Conservation (phyloP, 2,888 invertebrate species). For the Drosophila kambysellisi region DNA sequence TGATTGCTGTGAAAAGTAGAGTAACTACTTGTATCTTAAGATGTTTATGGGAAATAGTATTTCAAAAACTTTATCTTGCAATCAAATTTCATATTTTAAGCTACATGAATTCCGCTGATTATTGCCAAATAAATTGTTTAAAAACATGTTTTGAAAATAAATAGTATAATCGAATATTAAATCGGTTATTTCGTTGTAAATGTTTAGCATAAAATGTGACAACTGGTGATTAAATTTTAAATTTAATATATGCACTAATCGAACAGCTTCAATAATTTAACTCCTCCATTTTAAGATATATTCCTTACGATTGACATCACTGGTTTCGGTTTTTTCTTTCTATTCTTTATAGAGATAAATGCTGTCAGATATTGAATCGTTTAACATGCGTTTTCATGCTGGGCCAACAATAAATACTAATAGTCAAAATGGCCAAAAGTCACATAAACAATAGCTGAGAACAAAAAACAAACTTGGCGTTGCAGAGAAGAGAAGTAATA, state of each 20-base stretch:
- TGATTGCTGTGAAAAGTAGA: conserved; percentile 23
- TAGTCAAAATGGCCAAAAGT: conserved; percentile 56
- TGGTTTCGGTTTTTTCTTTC: background rate
- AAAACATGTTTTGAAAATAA: background rate
- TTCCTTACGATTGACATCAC: background rate
- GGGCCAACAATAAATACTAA: conserved; percentile 66
- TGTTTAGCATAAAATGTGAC: background rate
- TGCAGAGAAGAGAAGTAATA: conserved; percentile 55
- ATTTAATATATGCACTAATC: background rate
- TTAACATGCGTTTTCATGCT: conserved; percentile 33
- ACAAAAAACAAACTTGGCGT: conserved; percentile 56
- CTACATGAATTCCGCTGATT: background rate
- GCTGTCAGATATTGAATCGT: conserved; percentile 39
- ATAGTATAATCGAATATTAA: background rate
- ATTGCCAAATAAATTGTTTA: background rate
- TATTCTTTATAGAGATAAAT: conserved; percentile 37
- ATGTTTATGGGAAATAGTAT: conserved; percentile 12
- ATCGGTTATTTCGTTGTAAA: background rate
- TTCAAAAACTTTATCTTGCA: conserved; percentile 3
- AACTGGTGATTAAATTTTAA: background rate
- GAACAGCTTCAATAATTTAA: background rate
- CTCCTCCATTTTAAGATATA: background rate
- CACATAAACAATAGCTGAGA: conserved; percentile 69
- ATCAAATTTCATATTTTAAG: background rate
- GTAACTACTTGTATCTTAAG: conserved; percentile 14